Evolutionary conservation across 1,140 invertebrate species (phyloP), one percentile per base, ranked within the genome.

Genomic region (Pseudoatta argentina): DNA sequence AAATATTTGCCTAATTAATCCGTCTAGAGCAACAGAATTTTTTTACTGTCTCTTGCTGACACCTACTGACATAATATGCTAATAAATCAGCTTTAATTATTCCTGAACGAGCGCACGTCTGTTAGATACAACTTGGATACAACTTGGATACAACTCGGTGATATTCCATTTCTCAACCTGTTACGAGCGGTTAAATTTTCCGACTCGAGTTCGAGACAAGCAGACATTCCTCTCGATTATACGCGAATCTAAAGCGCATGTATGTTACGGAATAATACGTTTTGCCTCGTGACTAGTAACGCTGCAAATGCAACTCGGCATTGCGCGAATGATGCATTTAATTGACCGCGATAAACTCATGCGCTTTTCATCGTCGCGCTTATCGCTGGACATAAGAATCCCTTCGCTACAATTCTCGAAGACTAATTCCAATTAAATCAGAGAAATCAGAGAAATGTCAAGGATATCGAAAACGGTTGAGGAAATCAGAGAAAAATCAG

Each of bases 261-360:
- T 21, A 51, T 12, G 3, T 18, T 66, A 53, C 44, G 14, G 76
- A 48, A 48, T 59, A 34, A 75, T 34, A 21, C 6, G 8, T 7
- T 21, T 55, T 16, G 21, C 21, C 2, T 57, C 34, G 73, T 39
- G 53, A 75, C 30, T 59, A 21, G 39, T 51, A 24, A 66, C 27
- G 39, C 34, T 34, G 73, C 30, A 61, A 76, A 76, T 57, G 34
- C 34, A 39, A 1, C 8, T 61, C 34, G 55, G 30, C 61, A 39
- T 39, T 14, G n/a, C 27, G 12, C 14, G 72, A 53, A 27, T 30
- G 3, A 59, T 21, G 73, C 55, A 76, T 61, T 76, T 59, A 61
- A 76, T 76, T 76, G 73, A 76, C 73, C 73, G 73, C 55, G 34
- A 76, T 76, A 76, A n/a, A 76, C 34, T 44, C 34, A 7, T 18